These are phyloP conservation scores for Gari tellinella DNA, from an alignment of 2,888 invertebrate species.

Conservation along the genomic window DNA sequence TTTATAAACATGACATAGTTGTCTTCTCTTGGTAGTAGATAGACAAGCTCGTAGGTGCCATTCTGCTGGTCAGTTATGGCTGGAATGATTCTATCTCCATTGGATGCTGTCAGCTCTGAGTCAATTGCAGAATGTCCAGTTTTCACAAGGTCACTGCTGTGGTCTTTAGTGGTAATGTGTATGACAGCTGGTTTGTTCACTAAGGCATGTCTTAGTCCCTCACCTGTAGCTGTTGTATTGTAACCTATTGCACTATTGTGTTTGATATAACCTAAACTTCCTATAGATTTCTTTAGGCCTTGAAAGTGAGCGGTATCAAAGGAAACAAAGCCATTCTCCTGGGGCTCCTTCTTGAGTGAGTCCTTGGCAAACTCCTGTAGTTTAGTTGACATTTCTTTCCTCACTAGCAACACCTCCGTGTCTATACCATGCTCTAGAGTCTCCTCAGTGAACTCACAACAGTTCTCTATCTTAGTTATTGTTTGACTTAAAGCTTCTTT, in stretches of 20 bases:
- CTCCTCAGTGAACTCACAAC: slow-evolving; percentile 85
- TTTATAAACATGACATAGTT: slow-evolving; percentile 83
- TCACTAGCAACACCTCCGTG: slow-evolving; percentile 85
- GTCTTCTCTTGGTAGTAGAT: slow-evolving; percentile 83
- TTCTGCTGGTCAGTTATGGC: slow-evolving; percentile 81
- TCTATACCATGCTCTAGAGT: slow-evolving; percentile 85
- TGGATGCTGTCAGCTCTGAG: slow-evolving; percentile 74
- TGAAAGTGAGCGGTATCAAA: slow-evolving; percentile 81
- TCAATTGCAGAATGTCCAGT: slow-evolving; percentile 78
- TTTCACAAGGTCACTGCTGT: slow-evolving; percentile 82
- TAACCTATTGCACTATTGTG: slow-evolving; percentile 84
- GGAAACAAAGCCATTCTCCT: slow-evolving; percentile 82
- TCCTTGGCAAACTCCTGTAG: slow-evolving; percentile 81
- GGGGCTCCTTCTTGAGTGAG: slow-evolving; percentile 78
- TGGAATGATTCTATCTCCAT: slow-evolving; percentile 73
- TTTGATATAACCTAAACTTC: slow-evolving; percentile 81
- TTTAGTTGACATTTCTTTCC: slow-evolving; percentile 85
- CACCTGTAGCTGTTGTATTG: slow-evolving; percentile 84
- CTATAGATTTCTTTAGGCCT: slow-evolving; percentile 75
- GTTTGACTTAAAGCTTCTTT: slow-evolving; percentile 83
- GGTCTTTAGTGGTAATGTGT: slow-evolving; percentile 83
- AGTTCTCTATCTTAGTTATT: slow-evolving; percentile 83
- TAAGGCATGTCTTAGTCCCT: slow-evolving; percentile 82
- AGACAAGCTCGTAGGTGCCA: slow-evolving; percentile 84
- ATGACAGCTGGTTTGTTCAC: slow-evolving; percentile 81